phyloP scores from a whole-genome alignment of 2,888 invertebrate genomes.

The Drosophila robusta region DNA sequence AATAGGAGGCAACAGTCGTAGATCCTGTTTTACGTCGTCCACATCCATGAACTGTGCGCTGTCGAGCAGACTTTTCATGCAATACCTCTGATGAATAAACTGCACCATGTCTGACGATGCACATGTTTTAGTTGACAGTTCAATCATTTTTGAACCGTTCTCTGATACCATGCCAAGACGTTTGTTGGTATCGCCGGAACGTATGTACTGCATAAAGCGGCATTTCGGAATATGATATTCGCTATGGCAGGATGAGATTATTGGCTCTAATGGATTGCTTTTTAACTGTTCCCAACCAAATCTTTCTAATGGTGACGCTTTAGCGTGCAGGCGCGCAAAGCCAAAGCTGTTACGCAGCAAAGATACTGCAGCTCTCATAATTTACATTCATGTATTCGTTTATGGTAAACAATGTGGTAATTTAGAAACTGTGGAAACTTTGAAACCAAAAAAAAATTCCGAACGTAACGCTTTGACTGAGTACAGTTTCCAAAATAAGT shows the following conservation, averaged over 20 bases:
- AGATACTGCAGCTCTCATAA: conserved; percentile 56
- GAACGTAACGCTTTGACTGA: background rate
- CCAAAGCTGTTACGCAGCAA: conserved; percentile 49
- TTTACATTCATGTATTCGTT: conserved; percentile 23
- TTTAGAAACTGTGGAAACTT: conserved; percentile 26
- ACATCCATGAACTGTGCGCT: conserved; percentile 57
- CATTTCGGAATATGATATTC: conserved; percentile 42
- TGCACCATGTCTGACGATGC: conserved; percentile 85
- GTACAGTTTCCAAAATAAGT: background rate
- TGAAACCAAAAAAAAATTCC: conserved; percentile 23
- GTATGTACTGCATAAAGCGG: conserved; percentile 90
- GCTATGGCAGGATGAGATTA: background rate
- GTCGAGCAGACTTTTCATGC: conserved; percentile 57
- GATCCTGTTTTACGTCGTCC: conserved; percentile 54
- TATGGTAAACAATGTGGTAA: conserved; percentile 13
- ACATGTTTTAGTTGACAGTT: conserved; percentile 85
- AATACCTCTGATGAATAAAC: conserved; percentile 85
- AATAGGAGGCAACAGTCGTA: conserved; percentile 88
- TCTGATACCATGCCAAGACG: conserved; percentile 89
- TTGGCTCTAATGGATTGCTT: conserved; percentile 8
- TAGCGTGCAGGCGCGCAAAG: conserved; percentile 29
- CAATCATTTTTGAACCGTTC: conserved; percentile 89
- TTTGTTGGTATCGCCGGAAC: conserved; percentile 87
- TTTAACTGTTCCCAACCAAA: conserved; percentile 13
- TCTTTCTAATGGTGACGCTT: conserved; percentile 29